A percentile compares a stretch with the other conserved stretches of the same genome.
Evolutionary conservation across 2,888 invertebrate genomes (phyloP).

Genomic region (Zaprionus obscuricornis): DNA sequence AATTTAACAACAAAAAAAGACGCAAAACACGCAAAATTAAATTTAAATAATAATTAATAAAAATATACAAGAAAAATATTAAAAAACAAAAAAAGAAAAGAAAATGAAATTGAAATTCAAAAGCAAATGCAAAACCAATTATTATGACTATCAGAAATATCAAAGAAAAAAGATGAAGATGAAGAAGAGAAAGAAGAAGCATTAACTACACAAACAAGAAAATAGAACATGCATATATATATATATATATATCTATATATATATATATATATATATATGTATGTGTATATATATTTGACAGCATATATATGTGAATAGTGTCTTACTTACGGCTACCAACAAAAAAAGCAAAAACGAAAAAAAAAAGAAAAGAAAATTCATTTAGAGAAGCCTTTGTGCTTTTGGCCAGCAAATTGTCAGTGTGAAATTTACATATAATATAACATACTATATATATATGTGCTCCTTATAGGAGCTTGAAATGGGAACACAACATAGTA

Average conservation of each 20-base stretch:
- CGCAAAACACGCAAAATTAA: too few relatives aligned
- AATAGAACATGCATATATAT: slow-evolving; percentile 25
- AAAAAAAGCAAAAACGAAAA: too few relatives aligned
- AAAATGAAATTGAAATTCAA: too few relatives aligned
- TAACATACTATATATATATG: slow-evolving; percentile 37
- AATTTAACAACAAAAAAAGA: too few relatives aligned
- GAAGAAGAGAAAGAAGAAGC: too few relatives aligned
- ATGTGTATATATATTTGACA: slow-evolving; percentile 27
- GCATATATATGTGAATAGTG: background rate
- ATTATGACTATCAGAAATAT: slow-evolving; percentile 47
- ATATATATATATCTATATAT: slow-evolving; percentile 19
- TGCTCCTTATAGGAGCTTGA: slow-evolving; percentile 71
- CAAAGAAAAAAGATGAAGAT: slow-evolving; percentile 12
- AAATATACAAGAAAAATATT: too few relatives aligned
- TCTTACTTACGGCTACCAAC: too few relatives aligned
- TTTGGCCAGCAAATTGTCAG: slow-evolving; percentile 53
- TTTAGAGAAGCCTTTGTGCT: too few relatives aligned
- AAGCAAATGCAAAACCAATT: too few relatives aligned
- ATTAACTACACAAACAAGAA: slow-evolving; percentile 2
- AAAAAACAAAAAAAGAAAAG: too few relatives aligned
- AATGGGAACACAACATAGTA: slow-evolving; percentile 59
- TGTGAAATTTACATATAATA: slow-evolving; percentile 4
- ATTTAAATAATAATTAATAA: too few relatives aligned
- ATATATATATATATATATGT: slow-evolving; percentile 11
- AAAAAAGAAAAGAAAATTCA: too few relatives aligned